Evolutionary conservation across 2,888 invertebrate genomes (phyloP), one percentile per base, ranked within the genome.

Genomic region (Parochlus steinenii): DNA sequence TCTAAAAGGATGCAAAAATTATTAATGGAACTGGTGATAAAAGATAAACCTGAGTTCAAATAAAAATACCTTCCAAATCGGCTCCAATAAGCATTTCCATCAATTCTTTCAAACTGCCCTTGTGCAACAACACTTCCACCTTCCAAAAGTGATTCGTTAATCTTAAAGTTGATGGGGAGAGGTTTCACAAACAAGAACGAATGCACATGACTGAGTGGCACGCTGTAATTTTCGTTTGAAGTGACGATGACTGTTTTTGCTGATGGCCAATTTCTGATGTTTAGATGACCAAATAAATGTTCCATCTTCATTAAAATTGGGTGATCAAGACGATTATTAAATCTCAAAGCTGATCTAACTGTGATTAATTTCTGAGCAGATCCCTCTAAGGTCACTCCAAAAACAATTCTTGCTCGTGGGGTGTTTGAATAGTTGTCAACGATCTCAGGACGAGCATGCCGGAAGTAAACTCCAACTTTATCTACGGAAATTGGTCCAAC

Each of bases 341-440:
- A 62, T 45, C 76, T 71, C 41, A 97, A 63, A 18, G 92, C 87
- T 6, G 95, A 95, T 40, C 93, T 72, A 11, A 97, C 79, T 6
- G 86, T 83, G 34, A 93, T 80, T 45, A 95, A 62, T 59, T 97
- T 97, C 47, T 86, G 75, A 1, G 95, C 95, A 3, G 89, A 87
- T 0, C 92, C 92, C 56, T 92, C 89, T 42, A 93, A 63, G 1
- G 80, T 75, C 12, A 98, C 86, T 44, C 85, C 83, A 51, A 95
- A 82, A 29, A 97, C 87, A 17, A 97, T 67, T 34, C 93, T 71
- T 0, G 85, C 81, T 45, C 72, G 67, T 17, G 52, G 55, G 36
- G 44, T 36, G 24, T 33, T 33, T 25, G 42, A 33, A 35, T 39
- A 44, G 18, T 38, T 30, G 5, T 30, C 31, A 16, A 34, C 33